A percentile compares a stretch with the other conserved stretches of the same genome.
phyloP scores from a whole-genome alignment of 2,888 invertebrate species.

The Macrosiphum euphorbiae region DNA sequence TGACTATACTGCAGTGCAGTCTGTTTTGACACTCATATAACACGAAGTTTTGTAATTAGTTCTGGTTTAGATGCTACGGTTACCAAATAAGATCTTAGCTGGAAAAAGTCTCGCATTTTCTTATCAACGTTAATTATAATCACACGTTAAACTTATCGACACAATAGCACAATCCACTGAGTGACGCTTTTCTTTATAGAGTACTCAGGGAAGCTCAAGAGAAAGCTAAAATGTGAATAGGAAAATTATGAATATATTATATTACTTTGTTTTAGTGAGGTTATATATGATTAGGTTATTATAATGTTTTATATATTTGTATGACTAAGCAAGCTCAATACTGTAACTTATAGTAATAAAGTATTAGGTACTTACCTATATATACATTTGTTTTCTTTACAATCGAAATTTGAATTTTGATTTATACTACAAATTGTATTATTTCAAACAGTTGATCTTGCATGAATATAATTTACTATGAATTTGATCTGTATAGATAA shows the following conservation, averaged over 20 bases:
- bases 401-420: neutral
- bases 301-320: neutral
- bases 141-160: neutral
- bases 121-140: constrained; percentile 14
- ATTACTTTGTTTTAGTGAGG: neutral
- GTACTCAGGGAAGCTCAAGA: no score
- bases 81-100: neutral
- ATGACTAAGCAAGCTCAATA: neutral
- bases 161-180: neutral
- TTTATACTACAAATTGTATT: neutral
- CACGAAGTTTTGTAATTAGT: constrained; percentile 35
- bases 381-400: neutral
- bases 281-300: no score
- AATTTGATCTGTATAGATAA: neutral
- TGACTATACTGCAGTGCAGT: neutral
- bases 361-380: neutral
- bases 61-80: neutral
- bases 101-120: constrained; percentile 8
- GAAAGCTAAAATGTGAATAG: neutral
- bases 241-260: neutral
- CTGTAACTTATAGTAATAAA: neutral
- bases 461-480: neutral
- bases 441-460: neutral
- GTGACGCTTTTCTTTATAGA: neutral
- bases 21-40: constrained; percentile 1